Conservation (phyloP, 2,113 vertebrate species). For the Cheilinus undulatus region DNA sequence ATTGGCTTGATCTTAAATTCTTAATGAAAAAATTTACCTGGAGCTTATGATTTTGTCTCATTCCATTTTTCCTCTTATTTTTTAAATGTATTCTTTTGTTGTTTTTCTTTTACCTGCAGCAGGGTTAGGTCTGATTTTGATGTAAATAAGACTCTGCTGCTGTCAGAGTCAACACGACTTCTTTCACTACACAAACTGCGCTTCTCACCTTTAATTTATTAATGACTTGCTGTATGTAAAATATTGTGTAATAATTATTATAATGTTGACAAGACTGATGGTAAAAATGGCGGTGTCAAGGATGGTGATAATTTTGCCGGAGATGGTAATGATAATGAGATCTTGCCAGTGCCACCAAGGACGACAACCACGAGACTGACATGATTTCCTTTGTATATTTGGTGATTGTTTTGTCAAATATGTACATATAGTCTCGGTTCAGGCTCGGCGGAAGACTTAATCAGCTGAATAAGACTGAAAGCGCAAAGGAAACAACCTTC, state of each 20-base stretch:
- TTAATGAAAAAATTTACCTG: slow-evolving; percentile 42
- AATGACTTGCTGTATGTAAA: slow-evolving; percentile 90
- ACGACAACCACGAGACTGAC: slow-evolving; percentile 87
- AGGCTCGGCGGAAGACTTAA: slow-evolving; percentile 93
- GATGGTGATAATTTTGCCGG: slow-evolving; percentile 65
- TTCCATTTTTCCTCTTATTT: slow-evolving; percentile 36
- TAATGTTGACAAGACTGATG: slow-evolving; percentile 72
- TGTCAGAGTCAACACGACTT: slow-evolving; percentile 71
- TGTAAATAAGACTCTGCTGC: slow-evolving; percentile 77
- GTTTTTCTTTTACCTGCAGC: slow-evolving; percentile 46
- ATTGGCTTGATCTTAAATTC: slow-evolving; percentile 76
- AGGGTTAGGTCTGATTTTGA: slow-evolving; percentile 64
- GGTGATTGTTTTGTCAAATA: slow-evolving; percentile 99
- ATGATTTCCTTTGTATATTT: slow-evolving; percentile 98
- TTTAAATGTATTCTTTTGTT: slow-evolving; percentile 4
- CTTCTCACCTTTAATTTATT: slow-evolving; percentile 86
- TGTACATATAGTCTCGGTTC: slow-evolving; percentile 98
- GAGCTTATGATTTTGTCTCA: slow-evolving; percentile 34
- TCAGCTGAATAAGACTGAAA: slow-evolving; percentile 84
- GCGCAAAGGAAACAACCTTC: slow-evolving; percentile 83
- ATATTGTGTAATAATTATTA: slow-evolving; percentile 84
- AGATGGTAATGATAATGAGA: slow-evolving; percentile 62
- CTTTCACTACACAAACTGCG: slow-evolving; percentile 81
- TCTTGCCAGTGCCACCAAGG: slow-evolving; percentile 65
- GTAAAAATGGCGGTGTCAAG: slow-evolving; percentile 62